phyloP scores from a whole-genome alignment of 2,113 vertebrate species.

The Mirza zaza region DNA sequence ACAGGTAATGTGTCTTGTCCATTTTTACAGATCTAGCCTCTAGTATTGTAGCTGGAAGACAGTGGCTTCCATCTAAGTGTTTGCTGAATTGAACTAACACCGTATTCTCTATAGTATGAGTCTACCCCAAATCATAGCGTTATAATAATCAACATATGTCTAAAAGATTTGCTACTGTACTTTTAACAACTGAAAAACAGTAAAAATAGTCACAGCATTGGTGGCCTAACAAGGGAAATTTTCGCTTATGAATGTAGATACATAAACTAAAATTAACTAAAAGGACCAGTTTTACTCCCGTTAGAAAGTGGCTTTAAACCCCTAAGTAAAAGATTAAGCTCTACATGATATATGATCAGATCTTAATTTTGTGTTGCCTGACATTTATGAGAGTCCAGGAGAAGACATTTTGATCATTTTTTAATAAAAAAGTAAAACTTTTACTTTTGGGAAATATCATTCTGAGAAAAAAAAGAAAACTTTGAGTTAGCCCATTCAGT shows the following conservation, averaged over 20 bases:
- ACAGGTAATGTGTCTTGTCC: background rate
- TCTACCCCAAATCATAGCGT: background rate
- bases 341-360: background rate
- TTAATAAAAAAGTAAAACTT: background rate
- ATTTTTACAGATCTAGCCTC: background rate
- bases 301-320: background rate
- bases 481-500: background rate
- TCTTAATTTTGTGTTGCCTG: conserved; percentile 30
- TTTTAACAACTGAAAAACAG: background rate
- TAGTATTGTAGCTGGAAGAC: background rate
- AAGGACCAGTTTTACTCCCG: background rate
- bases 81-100: background rate
- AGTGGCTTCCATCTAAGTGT: background rate
- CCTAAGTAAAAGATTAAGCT: background rate
- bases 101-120: background rate
- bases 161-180: background rate
- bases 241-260: background rate
- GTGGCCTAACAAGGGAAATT: background rate
- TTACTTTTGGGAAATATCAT: background rate
- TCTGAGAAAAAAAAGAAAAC: background rate
- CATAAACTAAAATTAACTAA: background rate
- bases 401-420: background rate
- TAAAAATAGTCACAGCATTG: background rate
- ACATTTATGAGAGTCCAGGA: background rate
- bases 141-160: background rate